These are phyloP conservation scores for Podocnemis expansa DNA, from an alignment of 2,113 vertebrate genomes.

Conservation along the genomic window DNA sequence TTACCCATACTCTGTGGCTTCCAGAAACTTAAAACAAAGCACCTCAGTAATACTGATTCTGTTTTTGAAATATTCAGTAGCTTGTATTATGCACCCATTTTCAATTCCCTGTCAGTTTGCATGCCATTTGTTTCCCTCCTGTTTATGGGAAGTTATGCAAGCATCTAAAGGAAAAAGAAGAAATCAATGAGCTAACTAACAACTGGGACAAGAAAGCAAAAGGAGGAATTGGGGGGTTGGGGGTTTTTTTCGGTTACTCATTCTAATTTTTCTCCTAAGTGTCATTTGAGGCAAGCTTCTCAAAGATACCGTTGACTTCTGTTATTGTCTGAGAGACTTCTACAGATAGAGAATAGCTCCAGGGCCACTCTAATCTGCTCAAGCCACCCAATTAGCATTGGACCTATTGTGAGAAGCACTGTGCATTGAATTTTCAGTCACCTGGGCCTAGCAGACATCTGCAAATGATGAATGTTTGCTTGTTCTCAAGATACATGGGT, in stretches of 20 bases:
- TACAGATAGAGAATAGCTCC: conserved; percentile 73
- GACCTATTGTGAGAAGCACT: conserved; percentile 75
- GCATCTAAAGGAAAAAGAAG: conserved; percentile 9
- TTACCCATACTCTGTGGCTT: neutral
- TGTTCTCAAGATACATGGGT: conserved; percentile 76
- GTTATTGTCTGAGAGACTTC: conserved; percentile 63
- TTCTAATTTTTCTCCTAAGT: conserved; percentile 50
- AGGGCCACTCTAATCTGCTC: conserved; percentile 76
- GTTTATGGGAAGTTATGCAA: conserved; percentile 14
- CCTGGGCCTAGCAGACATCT: conserved; percentile 82
- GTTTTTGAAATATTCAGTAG: conserved; percentile 30
- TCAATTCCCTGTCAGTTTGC: neutral
- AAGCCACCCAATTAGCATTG: conserved; percentile 77
- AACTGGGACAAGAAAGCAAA: conserved; percentile 22
- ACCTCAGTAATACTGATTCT: neutral
- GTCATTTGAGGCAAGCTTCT: conserved; percentile 32
- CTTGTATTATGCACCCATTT: conserved; percentile 34
- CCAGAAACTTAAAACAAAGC: neutral
- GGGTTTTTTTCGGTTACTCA: conserved; percentile 18
- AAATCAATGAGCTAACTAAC: conserved; percentile 2
- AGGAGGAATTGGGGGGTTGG: neutral
- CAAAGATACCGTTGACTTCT: conserved; percentile 52
- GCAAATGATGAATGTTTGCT: conserved; percentile 82
- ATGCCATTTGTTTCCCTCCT: neutral
- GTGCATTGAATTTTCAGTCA: conserved; percentile 75